Conservation (phyloP, 2,888 invertebrate species). For the Anorthoa munda region DNA sequence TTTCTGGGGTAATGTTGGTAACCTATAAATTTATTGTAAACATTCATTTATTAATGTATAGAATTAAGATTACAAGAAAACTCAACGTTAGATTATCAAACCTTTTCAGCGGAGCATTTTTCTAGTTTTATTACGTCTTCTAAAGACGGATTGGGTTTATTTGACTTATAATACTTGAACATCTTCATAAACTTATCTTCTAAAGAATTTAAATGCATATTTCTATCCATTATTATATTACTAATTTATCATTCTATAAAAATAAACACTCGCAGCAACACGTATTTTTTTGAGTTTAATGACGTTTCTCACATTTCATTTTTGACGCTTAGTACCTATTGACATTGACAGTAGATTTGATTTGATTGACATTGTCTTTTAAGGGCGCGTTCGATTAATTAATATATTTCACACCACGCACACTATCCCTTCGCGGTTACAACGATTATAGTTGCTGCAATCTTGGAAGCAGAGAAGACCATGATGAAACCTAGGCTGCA, state of each 20-base stretch:
- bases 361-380: no score
- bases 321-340: no score
- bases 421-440: no score
- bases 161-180: slow-evolving; percentile 96
- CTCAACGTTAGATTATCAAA: not conserved
- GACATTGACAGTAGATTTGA: no score
- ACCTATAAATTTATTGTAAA: slow-evolving; percentile 50
- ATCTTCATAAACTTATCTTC: slow-evolving; percentile 91
- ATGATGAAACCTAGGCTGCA: no score
- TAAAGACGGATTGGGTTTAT: slow-evolving; percentile 92
- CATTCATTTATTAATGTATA: not conserved
- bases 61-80: not conserved
- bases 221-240: slow-evolving; percentile 56
- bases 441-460: no score
- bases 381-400: no score
- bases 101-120: slow-evolving; percentile 38
- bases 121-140: slow-evolving; percentile 92
- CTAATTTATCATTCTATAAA: not conserved
- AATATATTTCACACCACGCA: no score
- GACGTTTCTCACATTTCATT: not conserved
- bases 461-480: no score
- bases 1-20: slow-evolving; percentile 22
- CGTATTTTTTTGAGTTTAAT: not conserved
- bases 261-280: not conserved
- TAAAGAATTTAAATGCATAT: slow-evolving; percentile 11